These are phyloP conservation scores for Hemicrepidius hirtus DNA, from an alignment of 2,888 invertebrate genomes.

Conservation along the genomic window DNA sequence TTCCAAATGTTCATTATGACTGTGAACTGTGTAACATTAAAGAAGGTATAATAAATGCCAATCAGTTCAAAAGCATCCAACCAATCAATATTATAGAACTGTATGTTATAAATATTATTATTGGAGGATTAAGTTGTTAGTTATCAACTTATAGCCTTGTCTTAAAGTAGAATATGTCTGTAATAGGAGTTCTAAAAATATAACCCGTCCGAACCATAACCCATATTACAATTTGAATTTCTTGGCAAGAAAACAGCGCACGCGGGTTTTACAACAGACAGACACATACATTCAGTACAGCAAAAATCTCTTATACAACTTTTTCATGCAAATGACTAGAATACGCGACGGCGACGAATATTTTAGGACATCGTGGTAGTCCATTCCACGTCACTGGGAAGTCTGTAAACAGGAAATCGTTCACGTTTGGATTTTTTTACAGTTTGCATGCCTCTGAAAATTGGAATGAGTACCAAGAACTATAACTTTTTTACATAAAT, in stretches of 20 bases:
- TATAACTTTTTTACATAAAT: background rate
- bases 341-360: slow-evolving; percentile 32
- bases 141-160: background rate
- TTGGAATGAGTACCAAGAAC: slow-evolving; percentile 5
- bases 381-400: background rate
- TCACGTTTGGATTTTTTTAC: slow-evolving; percentile 19
- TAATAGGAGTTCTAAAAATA: slow-evolving; percentile 35
- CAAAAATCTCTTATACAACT: slow-evolving; percentile 41
- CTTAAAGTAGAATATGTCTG: background rate
- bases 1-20: no score
- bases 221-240: slow-evolving; percentile 48
- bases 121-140: no score
- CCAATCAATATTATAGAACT: no score
- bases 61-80: no score
- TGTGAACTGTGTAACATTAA: no score
- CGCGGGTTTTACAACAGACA: slow-evolving; percentile 25
- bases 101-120: no score
- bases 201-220: slow-evolving; percentile 27
- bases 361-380: slow-evolving; percentile 32
- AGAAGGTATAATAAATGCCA: no score
- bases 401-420: slow-evolving; percentile 30
- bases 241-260: slow-evolving; percentile 37
- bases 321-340: slow-evolving; percentile 43
- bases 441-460: background rate
- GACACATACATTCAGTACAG: slow-evolving; percentile 37